Evolutionary conservation across 1,140 invertebrate species (phyloP).

Genomic region (Bombus consobrinus): DNA sequence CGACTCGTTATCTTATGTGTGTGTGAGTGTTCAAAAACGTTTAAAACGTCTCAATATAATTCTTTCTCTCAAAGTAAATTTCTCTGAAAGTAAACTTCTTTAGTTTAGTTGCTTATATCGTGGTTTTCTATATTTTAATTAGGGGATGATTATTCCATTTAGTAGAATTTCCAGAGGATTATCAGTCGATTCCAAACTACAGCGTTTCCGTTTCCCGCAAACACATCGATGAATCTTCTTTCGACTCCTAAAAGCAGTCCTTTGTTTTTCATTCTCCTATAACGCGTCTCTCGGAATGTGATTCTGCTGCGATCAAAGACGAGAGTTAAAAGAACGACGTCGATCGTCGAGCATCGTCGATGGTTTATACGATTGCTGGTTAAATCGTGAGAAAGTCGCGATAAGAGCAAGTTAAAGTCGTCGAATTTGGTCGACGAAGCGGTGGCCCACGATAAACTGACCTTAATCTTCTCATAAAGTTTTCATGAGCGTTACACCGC

Average conservation of each 20-base stretch:
- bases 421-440: constrained; percentile 5
- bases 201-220: not conserved
- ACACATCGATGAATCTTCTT: not conserved
- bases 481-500: constrained; percentile 29
- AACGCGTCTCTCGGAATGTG: not conserved
- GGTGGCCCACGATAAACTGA: constrained; percentile 20
- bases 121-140: not conserved
- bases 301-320: not conserved
- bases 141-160: not conserved
- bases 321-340: not conserved
- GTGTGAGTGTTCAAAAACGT: too few species aligned
- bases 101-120: too few species aligned
- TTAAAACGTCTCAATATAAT: too few species aligned
- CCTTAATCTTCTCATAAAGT: constrained; percentile 44
- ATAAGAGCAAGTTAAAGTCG: not conserved
- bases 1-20: too few species aligned
- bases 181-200: not conserved
- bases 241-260: not conserved
- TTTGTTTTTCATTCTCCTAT: not conserved
- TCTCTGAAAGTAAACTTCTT: too few species aligned
- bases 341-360: too few species aligned
- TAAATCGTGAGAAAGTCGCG: constrained; percentile 7
- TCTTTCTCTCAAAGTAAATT: too few species aligned
- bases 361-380: not conserved
- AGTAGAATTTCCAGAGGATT: not conserved